These are phyloP conservation scores for Dicyrtoma fusca DNA, from an alignment of 2,888 invertebrate genomes.

Conservation along the genomic window DNA sequence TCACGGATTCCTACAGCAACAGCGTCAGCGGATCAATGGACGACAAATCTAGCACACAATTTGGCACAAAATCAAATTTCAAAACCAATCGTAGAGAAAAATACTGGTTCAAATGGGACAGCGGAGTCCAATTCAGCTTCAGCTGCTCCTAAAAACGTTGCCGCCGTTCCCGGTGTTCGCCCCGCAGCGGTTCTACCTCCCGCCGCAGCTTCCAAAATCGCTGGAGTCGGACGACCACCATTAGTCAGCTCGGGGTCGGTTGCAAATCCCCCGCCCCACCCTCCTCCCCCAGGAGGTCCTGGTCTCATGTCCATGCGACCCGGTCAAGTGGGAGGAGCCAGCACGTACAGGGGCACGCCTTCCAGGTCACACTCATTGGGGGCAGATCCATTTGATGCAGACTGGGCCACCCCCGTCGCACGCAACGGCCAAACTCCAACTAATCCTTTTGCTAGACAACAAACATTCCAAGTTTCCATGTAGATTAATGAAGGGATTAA, in stretches of 20 bases:
- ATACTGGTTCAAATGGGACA: constrained; percentile 13
- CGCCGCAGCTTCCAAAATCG: neutral
- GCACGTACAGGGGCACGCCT: constrained; percentile 51
- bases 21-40: constrained; percentile 34
- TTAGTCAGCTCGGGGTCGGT: constrained; percentile 45
- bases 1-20: neutral
- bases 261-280: neutral
- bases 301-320: constrained; percentile 1
- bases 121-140: neutral
- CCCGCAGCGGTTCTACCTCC: constrained; percentile 3
- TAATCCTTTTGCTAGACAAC: constrained; percentile 55
- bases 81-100: constrained; percentile 40
- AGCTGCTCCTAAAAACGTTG: too few relatives aligned
- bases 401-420: constrained; percentile 74
- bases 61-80: constrained; percentile 51
- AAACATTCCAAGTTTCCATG: constrained; percentile 57
- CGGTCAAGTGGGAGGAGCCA: constrained; percentile 36
- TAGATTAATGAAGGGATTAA: constrained; percentile 30
- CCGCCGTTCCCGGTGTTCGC: neutral
- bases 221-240: constrained; percentile 9
- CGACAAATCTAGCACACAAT: constrained; percentile 41
- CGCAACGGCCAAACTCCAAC: constrained; percentile 56
- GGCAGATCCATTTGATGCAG: constrained; percentile 80
- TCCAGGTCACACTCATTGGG: constrained; percentile 57
- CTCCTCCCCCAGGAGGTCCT: neutral